Evolutionary conservation across 2,888 invertebrate species (phyloP).

Genomic region (Malachius bipustulatus): DNA sequence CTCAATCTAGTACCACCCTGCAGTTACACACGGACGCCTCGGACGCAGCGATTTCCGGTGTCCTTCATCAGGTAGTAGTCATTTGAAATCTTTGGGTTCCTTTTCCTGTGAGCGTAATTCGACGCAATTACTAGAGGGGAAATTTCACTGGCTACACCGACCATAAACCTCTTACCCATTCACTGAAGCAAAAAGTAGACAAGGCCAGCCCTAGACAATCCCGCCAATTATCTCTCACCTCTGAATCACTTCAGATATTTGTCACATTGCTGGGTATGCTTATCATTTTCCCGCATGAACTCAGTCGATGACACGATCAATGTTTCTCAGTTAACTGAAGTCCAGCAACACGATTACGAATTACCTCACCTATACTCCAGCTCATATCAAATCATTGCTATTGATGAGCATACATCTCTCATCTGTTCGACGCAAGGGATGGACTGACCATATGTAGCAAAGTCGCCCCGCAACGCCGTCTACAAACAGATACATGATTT

Average conservation of each 20-base stretch:
- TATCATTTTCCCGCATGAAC: conserved; percentile 6
- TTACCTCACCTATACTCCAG: conserved; percentile 1
- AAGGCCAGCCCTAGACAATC: conserved; percentile 7
- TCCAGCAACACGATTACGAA: conserved; percentile 4
- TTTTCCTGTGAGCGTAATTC: conserved; percentile 5
- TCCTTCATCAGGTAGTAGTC: conserved; percentile 4
- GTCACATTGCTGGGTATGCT: background rate
- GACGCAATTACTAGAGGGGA: too few species aligned
- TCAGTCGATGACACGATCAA: background rate
- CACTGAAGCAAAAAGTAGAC: conserved; percentile 6
- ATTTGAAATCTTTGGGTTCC: conserved; percentile 1
- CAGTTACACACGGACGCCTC: conserved; percentile 3
- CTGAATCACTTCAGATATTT: conserved; percentile 8
- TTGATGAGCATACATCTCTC: background rate
- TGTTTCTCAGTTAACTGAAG: background rate
- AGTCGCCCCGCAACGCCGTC: background rate
- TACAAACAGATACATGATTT: background rate
- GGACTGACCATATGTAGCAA: conserved; percentile 2
- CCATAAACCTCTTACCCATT: too few species aligned
- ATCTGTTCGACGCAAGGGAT: background rate
- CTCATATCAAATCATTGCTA: too few species aligned
- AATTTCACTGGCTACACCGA: too few species aligned
- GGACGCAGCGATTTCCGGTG: conserved; percentile 4
- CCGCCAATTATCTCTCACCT: conserved; percentile 5
- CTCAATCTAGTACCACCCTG: background rate